phyloP scores from a whole-genome alignment of 1,140 invertebrate species.

The Stenopsyche tienmushanensis region DNA sequence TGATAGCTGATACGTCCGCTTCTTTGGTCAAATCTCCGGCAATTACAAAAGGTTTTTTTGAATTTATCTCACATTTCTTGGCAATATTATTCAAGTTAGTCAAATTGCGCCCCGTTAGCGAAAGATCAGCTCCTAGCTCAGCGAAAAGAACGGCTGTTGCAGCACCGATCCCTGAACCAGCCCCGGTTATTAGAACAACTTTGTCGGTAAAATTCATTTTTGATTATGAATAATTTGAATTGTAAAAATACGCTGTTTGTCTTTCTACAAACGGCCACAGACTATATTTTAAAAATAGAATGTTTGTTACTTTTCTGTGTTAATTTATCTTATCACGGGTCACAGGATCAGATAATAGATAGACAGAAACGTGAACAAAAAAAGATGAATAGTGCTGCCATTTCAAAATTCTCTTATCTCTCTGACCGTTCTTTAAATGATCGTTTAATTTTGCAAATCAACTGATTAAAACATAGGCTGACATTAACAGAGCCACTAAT shows the following conservation, averaged over 20 bases:
- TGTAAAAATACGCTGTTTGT: background rate
- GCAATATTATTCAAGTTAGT: constrained; percentile 63
- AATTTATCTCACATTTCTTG: constrained; percentile 61
- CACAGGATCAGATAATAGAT: too few species aligned
- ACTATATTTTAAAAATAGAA: background rate
- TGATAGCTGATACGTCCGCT: constrained; percentile 61
- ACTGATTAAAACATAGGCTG: too few species aligned
- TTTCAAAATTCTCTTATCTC: too few species aligned
- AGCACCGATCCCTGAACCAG: constrained; percentile 84
- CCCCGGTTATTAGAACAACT: constrained; percentile 73
- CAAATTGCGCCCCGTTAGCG: constrained; percentile 69
- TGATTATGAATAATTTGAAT: background rate
- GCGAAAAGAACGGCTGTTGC: constrained; percentile 77
- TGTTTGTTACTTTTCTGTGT: background rate
- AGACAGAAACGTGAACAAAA: too few species aligned
- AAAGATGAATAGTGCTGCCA: too few species aligned
- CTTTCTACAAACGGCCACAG: background rate
- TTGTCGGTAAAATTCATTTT: constrained; percentile 62
- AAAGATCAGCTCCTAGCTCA: constrained; percentile 65
- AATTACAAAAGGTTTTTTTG: constrained; percentile 53
- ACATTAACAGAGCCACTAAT: too few species aligned
- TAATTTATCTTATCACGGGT: background rate
- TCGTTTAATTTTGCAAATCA: too few species aligned
- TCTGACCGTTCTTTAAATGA: too few species aligned
- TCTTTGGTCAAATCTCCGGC: constrained; percentile 69